phyloP scores from a whole-genome alignment of 1,140 invertebrate genomes.

The Plutomurus gul region DNA sequence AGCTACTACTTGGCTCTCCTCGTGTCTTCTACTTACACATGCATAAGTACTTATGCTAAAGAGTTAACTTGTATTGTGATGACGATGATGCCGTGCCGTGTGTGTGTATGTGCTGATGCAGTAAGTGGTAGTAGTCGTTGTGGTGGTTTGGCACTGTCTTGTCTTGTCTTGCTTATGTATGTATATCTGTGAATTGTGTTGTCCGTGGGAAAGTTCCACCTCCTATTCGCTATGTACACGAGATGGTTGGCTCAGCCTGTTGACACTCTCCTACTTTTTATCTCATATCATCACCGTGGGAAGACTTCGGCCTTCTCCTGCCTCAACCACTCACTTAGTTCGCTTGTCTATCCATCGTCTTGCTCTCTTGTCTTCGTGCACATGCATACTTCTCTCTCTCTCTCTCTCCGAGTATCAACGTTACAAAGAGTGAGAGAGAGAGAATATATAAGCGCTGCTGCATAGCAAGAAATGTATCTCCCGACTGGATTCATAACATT shows the following conservation, averaged over 20 bases:
- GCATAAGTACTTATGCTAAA: no score
- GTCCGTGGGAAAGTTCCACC: slow-evolving; percentile 33
- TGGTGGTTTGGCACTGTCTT: neutral
- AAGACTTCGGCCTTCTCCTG: slow-evolving; percentile 32
- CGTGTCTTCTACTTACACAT: no score
- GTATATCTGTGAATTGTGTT: neutral
- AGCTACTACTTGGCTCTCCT: slow-evolving; percentile 13
- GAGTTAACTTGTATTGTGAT: no score
- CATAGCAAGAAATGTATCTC: no score
- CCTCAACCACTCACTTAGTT: slow-evolving; percentile 28
- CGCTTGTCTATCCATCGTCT: slow-evolving; percentile 2
- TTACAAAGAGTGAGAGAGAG: neutral
- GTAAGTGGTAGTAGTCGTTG: neutral
- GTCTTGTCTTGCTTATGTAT: neutral
- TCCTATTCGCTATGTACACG: slow-evolving; percentile 4
- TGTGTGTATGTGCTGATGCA: neutral
- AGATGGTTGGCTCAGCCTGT: slow-evolving; percentile 34
- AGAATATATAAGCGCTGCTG: neutral
- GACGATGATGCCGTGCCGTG: no score
- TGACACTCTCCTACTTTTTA: slow-evolving; percentile 36
- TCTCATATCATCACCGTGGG: slow-evolving; percentile 30
- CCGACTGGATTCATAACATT: no score
- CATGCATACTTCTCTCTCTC: neutral
- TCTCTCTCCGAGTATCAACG: no score
- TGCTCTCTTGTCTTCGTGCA: slow-evolving; percentile 4